Evolutionary conservation across 2,888 invertebrate genomes (phyloP), one percentile per base, ranked within the genome.

Genomic region (Yponomeuta malinellus): DNA sequence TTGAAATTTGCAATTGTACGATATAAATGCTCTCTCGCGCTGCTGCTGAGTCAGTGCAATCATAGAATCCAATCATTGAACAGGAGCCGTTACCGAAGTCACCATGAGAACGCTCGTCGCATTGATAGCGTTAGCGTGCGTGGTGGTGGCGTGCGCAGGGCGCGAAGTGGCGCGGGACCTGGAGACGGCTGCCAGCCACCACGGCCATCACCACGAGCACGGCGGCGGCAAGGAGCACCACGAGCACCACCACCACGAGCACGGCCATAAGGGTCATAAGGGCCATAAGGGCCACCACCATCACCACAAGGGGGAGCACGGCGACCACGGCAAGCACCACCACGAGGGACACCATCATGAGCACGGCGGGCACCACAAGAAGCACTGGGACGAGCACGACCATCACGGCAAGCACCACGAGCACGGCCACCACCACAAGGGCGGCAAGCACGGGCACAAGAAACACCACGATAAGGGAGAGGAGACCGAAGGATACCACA

Each of bases 391-490:
- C 76, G 95, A 95, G 80, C 94, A 94, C 73, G 95, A 95, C 67
- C 95, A 96, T 79, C 93, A 96, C 79, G 95, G 95, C 0, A 94
- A 95, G 71, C 96, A 96, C 78, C 95, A 97, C 79, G 96, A 96
- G 73, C 94, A 94, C 69, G 96, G 95, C 8, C 95, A 96, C 75
- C 95, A 95, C 73, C 95, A 96, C 82, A 96, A 96, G 81, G 96
- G 95, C 29, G 95, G 95, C 52, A 96, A 96, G 79, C 95, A 95
- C 83, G 95, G 95, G 64, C 95, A 96, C 80, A 96, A 96, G 83
- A 96, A 96, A 80, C 96, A 96, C 64, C 96, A 96, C 86, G 96
- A 96, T 81, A 97, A 97, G 82, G 97, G 96, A 0, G 96, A 96
- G 78, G 96, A 97, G 78, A 95, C 96, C 69, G 94, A 96, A 74